Conservation (phyloP, 2,888 invertebrate species). For the Melolontha melolontha region DNA sequence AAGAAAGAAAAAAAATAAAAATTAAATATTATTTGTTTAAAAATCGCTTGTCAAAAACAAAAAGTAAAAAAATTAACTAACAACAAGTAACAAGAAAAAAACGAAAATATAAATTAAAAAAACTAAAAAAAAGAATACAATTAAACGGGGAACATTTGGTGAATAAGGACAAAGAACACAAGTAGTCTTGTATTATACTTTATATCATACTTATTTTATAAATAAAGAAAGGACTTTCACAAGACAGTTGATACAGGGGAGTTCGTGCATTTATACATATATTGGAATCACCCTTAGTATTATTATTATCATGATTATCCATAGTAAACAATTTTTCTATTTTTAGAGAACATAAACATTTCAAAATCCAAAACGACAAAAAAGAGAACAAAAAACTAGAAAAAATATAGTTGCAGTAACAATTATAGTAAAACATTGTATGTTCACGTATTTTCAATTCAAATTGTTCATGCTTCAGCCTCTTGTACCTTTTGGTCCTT, state of each 20-base stretch:
- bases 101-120: conserved; percentile 35
- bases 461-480: conserved; percentile 80
- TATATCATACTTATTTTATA: conserved; percentile 46
- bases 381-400: conserved; percentile 8
- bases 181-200: conserved; percentile 38
- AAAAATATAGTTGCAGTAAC: conserved; percentile 37
- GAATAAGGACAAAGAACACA: conserved; percentile 29
- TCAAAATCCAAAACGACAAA: conserved; percentile 14
- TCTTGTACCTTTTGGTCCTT: conserved; percentile 89
- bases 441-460: conserved; percentile 28
- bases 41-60: conserved; percentile 1
- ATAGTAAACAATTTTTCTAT: conserved; percentile 15
- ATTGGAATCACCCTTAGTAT: conserved; percentile 40
- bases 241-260: conserved; percentile 40
- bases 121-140: conserved; percentile 34
- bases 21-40: no score
- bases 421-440: conserved; percentile 34
- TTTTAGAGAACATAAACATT: conserved; percentile 36
- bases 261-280: conserved; percentile 44
- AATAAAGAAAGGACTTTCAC: conserved; percentile 46
- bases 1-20: no score
- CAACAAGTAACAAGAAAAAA: conserved; percentile 2
- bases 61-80: neutral
- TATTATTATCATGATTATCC: conserved; percentile 25
- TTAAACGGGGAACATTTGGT: neutral